Conservation (phyloP, 2,888 invertebrate genomes). For the Agrotis clavis region DNA sequence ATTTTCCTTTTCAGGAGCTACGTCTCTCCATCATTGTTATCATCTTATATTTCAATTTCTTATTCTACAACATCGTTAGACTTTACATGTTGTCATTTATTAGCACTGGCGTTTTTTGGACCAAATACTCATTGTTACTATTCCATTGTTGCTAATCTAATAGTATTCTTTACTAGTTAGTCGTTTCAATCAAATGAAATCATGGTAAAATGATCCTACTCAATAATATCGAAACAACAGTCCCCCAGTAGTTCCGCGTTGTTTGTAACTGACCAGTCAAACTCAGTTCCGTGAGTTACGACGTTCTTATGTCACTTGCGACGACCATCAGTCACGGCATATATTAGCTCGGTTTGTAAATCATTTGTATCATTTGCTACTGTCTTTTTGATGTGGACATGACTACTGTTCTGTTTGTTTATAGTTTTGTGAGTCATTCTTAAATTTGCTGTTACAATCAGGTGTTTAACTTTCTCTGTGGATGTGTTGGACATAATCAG, state of each 20-base stretch:
- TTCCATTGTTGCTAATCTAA: no score
- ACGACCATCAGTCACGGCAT: slow-evolving; percentile 25
- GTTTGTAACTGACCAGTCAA: slow-evolving; percentile 30
- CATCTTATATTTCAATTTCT: no score
- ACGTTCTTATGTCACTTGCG: slow-evolving; percentile 37
- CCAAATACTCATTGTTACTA: no score
- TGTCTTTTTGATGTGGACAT: slow-evolving; percentile 10
- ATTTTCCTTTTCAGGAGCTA: no score
- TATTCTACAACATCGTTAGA: no score
- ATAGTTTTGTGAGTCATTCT: neutral
- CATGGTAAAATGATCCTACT: neutral
- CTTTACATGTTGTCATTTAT: no score
- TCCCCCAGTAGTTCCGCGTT: slow-evolving; percentile 38
- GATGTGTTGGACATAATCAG: neutral
- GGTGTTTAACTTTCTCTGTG: neutral
- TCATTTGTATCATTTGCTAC: slow-evolving; percentile 9
- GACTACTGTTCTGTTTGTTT: slow-evolving; percentile 14
- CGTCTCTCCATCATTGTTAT: no score
- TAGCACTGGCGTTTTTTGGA: no score
- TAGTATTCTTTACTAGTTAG: no score
- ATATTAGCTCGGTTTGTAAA: slow-evolving; percentile 22
- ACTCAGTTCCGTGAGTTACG: slow-evolving; percentile 49
- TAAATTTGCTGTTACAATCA: neutral
- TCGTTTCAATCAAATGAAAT: neutral
- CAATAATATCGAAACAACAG: slow-evolving; percentile 18